phyloP scores from a whole-genome alignment of 2,888 invertebrate species.

The Hydrotaea cyrtoneurina region DNA sequence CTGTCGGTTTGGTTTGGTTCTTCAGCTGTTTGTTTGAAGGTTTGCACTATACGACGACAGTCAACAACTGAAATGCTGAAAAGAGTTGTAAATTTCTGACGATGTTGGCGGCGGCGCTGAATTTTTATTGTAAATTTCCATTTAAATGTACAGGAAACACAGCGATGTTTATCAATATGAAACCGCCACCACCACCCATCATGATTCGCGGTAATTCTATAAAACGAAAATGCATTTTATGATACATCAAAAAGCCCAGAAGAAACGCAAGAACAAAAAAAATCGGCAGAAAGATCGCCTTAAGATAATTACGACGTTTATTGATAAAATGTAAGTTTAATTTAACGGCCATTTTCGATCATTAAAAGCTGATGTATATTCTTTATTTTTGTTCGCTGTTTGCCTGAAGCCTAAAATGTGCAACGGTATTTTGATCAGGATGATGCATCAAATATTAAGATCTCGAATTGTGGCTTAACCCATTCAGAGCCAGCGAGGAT shows the following conservation, averaged over 20 bases:
- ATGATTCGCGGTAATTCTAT: constrained; percentile 59
- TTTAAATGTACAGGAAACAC: constrained; percentile 65
- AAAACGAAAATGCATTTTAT: constrained; percentile 46
- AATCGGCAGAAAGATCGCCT: constrained; percentile 18
- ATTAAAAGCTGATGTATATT: not conserved
- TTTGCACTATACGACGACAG: not conserved
- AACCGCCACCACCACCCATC: constrained; percentile 56
- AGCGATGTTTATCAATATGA: constrained; percentile 57
- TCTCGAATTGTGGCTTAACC: not conserved
- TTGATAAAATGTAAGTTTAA: constrained; percentile 23
- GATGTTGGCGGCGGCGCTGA: not conserved
- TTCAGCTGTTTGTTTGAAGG: not conserved
- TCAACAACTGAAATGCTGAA: constrained; percentile 5
- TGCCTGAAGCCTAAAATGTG: not conserved
- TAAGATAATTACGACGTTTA: constrained; percentile 4
- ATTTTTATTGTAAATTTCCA: constrained; percentile 53
- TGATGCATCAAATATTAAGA: constrained; percentile 10
- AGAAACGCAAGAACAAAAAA: not conserved
- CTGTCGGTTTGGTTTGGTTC: constrained; percentile 22
- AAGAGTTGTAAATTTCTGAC: constrained; percentile 59
- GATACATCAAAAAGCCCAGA: constrained; percentile 47
- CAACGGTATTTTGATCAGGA: not conserved
- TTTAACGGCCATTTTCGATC: not conserved
- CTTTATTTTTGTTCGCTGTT: not conserved
- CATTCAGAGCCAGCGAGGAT: too few species aligned